Percentiles rank a stretch among this genome's conserved stretches.
These are phyloP conservation scores for Trachurus trachurus DNA, from an alignment of 2,797 vertebrate species.

Conservation along the genomic window DNA sequence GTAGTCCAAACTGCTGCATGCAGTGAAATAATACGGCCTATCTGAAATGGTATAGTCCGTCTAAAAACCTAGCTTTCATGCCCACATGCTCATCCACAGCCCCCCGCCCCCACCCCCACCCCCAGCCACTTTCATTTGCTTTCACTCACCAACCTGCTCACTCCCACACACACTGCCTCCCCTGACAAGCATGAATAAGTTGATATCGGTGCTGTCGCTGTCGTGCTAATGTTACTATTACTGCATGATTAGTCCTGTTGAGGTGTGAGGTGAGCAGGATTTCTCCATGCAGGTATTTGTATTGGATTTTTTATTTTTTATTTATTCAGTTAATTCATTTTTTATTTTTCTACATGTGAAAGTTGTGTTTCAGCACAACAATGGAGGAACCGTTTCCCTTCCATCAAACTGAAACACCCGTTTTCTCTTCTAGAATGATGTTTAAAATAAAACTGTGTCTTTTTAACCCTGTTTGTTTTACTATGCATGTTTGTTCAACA, in stretches of 20 bases:
- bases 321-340: no score
- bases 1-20: constrained; percentile 5
- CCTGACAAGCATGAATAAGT: constrained; percentile 19
- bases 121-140: constrained; percentile 23
- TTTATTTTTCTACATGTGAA: not conserved
- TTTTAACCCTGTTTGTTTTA: not conserved
- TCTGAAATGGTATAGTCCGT: constrained; percentile 1
- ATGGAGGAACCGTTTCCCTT: not conserved
- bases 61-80: constrained; percentile 17
- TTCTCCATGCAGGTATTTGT: not conserved
- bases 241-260: not conserved
- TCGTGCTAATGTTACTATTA: constrained; percentile 10
- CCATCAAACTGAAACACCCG: not conserved
- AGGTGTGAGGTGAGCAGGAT: not conserved
- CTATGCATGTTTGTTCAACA: not conserved
- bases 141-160: constrained; percentile 30
- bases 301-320: not conserved
- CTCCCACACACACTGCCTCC: constrained; percentile 34
- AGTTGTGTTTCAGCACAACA: not conserved
- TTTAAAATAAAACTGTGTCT: not conserved
- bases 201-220: constrained; percentile 32
- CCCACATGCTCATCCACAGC: constrained; percentile 29
- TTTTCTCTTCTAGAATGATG: no score
- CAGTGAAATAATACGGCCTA: constrained; percentile 13
- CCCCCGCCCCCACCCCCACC: not conserved